These are phyloP conservation scores for Cephalopholis sonnerati DNA, from an alignment of 2,113 vertebrate genomes.

Conservation along the genomic window DNA sequence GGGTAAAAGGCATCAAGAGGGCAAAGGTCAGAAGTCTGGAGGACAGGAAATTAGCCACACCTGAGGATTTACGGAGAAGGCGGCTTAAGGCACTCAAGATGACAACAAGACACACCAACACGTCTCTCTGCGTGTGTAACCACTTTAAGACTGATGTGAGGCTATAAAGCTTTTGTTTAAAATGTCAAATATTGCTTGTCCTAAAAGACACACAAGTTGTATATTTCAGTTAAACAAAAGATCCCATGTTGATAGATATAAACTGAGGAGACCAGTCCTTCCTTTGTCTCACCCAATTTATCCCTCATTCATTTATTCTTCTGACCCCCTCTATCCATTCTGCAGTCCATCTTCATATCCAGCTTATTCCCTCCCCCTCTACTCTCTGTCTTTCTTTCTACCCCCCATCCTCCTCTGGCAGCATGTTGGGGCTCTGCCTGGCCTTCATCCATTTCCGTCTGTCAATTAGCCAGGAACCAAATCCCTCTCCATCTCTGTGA, in stretches of 20 bases:
- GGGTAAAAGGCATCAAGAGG: slow-evolving; percentile 38
- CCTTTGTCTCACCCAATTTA: slow-evolving; percentile 24
- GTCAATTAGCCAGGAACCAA: slow-evolving; percentile 50
- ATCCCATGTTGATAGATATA: neutral
- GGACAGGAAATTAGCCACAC: slow-evolving; percentile 79
- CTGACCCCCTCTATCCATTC: neutral
- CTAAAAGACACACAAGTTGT: neutral
- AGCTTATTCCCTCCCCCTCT: slow-evolving; percentile 23
- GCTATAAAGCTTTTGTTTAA: neutral
- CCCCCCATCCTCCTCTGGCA: slow-evolving; percentile 21
- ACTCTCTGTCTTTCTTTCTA: neutral
- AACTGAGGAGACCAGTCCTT: neutral
- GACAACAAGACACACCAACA: neutral
- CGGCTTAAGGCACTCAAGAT: slow-evolving; percentile 30
- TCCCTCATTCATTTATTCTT: slow-evolving; percentile 6
- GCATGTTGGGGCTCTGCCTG: slow-evolving; percentile 15
- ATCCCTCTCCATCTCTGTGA: slow-evolving; percentile 56
- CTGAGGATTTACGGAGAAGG: slow-evolving; percentile 65
- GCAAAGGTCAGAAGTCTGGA: slow-evolving; percentile 66
- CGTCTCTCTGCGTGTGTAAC: neutral
- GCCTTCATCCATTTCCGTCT: slow-evolving; percentile 62
- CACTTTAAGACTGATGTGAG: neutral
- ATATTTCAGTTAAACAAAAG: neutral
- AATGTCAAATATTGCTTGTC: neutral
- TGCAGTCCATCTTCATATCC: slow-evolving; percentile 37